Evolutionary conservation across 2,888 invertebrate genomes (phyloP).

Genomic region (Venustoraphidia nigricollis): DNA sequence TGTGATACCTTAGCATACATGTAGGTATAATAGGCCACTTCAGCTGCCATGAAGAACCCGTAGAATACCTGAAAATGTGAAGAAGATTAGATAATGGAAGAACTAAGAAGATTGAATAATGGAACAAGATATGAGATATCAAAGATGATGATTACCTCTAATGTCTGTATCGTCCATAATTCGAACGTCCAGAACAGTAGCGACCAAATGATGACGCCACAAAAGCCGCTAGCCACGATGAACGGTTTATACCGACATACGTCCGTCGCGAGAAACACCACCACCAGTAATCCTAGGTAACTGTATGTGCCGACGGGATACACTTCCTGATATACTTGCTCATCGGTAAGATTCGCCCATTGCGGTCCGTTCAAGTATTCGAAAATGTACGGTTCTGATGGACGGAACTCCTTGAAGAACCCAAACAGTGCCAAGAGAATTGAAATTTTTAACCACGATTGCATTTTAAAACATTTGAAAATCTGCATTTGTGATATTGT

Average conservation of each 20-base stretch:
- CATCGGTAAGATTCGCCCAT: conserved; percentile 59
- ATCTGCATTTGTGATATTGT: too few relatives aligned
- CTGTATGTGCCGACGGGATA: conserved; percentile 81
- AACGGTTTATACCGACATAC: conserved; percentile 73
- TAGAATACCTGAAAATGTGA: conserved; percentile 48
- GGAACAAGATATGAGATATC: background rate
- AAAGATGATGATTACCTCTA: conserved; percentile 21
- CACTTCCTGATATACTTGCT: conserved; percentile 58
- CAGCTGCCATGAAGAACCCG: conserved; percentile 75
- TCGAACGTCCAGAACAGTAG: conserved; percentile 61
- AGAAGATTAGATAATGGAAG: background rate
- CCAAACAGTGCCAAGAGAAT: conserved; percentile 63
- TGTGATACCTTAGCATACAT: conserved; percentile 82
- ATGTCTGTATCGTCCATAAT: conserved; percentile 50
- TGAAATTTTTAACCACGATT: conserved; percentile 54
- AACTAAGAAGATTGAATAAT: background rate
- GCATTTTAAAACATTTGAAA: conserved; percentile 23
- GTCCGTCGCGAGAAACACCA: conserved; percentile 74
- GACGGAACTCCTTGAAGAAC: conserved; percentile 70
- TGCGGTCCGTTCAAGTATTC: conserved; percentile 54
- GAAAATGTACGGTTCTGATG: conserved; percentile 72
- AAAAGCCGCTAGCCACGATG: conserved; percentile 60
- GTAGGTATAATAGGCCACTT: conserved; percentile 87
- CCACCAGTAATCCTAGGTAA: conserved; percentile 54
- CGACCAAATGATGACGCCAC: conserved; percentile 58